Evolutionary conservation across 2,113 vertebrate species (phyloP), one percentile per base, ranked within the genome.

Genomic region (Ctenomys sociabilis): DNA sequence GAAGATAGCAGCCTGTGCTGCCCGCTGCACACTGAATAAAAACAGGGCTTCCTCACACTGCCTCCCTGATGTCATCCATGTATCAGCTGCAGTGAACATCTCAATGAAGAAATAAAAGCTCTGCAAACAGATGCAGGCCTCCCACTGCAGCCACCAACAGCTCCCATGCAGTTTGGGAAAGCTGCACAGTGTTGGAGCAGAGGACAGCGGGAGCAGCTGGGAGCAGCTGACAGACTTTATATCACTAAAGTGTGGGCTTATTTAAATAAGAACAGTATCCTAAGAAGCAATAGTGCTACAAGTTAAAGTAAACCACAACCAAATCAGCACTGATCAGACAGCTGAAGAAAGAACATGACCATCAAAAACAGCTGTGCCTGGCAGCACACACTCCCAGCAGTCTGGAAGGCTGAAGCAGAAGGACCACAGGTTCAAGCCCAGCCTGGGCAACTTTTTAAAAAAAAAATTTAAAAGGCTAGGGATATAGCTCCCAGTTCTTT

Each of bases 41-140:
- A 77, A 54, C 45, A 37, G 43, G 6, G 17, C 37, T 28, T 66
- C n/a, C 9, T 54, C 37, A 54, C 19, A n/a, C 43, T 8, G 24
- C 85, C 90, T 83, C 88, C 24, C 22, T 52, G 52, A 28, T 45
- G 7, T 32, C 54, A 54, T 54, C 45, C 9, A 26, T 82, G 12
- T 49, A 63, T 40, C 14, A 30, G 16, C 82, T 57, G 70, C 10
- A 85, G 54, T 82, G 59, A 89, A 61, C 73, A 88, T 72, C 81
- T 96, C 52, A 52, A 88, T 28, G 11, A 91, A 85, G 81, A 84
- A 40, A 54, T 70, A 88, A 45, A 88, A 85, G 64, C 24, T 93
- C 72, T 80, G 37, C 49, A 28, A 59, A 90, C n/a, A 84, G 35
- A 75, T 2, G 32, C 30, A 57, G 22, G 63, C 24, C 12, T 81